These are phyloP conservation scores for Limulus polyphemus DNA, from an alignment of 2,888 invertebrate species.

Conservation along the genomic window DNA sequence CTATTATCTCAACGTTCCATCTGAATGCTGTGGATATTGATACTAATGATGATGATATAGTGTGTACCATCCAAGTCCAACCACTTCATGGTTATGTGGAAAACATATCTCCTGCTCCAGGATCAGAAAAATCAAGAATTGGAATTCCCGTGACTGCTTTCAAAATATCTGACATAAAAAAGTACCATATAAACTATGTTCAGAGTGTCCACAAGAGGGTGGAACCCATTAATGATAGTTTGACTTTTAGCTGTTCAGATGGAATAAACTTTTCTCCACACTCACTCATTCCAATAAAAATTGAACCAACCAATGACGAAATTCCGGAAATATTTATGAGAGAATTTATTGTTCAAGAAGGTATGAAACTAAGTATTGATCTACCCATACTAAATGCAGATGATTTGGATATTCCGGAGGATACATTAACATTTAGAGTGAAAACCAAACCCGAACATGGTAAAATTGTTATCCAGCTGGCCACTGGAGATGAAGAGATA, in stretches of 20 bases:
- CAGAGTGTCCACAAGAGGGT: conserved; percentile 36
- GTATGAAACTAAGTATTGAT: conserved; percentile 35
- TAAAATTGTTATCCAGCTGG: conserved; percentile 32
- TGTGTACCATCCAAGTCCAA: conserved; percentile 33
- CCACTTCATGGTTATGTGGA: conserved; percentile 36
- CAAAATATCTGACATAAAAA: conserved; percentile 31
- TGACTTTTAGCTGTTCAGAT: conserved; percentile 35
- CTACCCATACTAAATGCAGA: conserved; percentile 34
- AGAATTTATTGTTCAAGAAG: conserved; percentile 37
- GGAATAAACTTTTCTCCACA: conserved; percentile 34
- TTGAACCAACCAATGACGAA: conserved; percentile 37
- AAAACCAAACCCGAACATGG: conserved; percentile 30
- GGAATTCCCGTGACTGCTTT: conserved; percentile 35
- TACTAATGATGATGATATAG: conserved; percentile 31
- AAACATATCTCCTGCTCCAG: conserved; percentile 34
- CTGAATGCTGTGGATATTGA: conserved; percentile 34
- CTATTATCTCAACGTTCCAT: conserved; percentile 29
- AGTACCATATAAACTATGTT: conserved; percentile 34
- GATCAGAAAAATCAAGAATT: conserved; percentile 32
- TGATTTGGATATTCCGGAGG: conserved; percentile 34
- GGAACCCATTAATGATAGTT: conserved; percentile 34
- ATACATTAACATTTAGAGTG: conserved; percentile 32
- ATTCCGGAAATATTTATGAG: conserved; percentile 33
- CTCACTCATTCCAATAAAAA: conserved; percentile 30
- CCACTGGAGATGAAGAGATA: conserved; percentile 31